phyloP scores from a whole-genome alignment of 2,888 invertebrate species.

The Merodon equestris region DNA sequence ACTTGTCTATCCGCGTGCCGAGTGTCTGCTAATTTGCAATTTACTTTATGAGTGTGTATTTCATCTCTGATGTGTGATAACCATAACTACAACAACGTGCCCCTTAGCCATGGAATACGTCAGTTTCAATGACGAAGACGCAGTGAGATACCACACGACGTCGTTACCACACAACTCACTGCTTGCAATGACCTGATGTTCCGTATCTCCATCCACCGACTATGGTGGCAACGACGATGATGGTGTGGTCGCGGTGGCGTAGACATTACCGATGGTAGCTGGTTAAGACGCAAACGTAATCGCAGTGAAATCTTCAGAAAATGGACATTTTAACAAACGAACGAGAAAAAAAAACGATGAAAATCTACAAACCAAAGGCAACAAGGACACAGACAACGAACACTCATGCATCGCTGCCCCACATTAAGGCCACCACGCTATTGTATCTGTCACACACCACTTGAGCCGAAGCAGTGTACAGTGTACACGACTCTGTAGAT shows the following conservation, averaged over 20 bases:
- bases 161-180: conserved; percentile 1
- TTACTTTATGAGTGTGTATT: conserved; percentile 67
- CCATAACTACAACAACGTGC: conserved; percentile 60
- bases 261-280: conserved; percentile 31
- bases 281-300: conserved; percentile 58
- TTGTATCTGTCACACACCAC: conserved; percentile 39
- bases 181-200: not conserved
- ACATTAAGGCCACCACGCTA: conserved; percentile 61
- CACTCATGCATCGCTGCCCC: conserved; percentile 22
- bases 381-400: conserved; percentile 22
- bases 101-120: conserved; percentile 46
- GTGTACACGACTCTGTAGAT: not conserved
- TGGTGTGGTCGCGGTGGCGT: too few relatives aligned
- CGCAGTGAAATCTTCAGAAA: conserved; percentile 63
- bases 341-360: conserved; percentile 11
- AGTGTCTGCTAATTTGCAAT: conserved; percentile 66
- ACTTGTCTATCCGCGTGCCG: conserved; percentile 34
- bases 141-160: conserved; percentile 35
- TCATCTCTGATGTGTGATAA: conserved; percentile 66
- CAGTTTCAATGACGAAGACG: conserved; percentile 60
- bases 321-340: conserved; percentile 43
- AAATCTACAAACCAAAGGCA: conserved; percentile 25
- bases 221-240: too few relatives aligned
- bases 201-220: too few relatives aligned
- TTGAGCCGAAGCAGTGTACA: conserved; percentile 33